These are phyloP conservation scores for Heliconius cydno DNA, from an alignment of 2,888 invertebrate species.

Conservation along the genomic window DNA sequence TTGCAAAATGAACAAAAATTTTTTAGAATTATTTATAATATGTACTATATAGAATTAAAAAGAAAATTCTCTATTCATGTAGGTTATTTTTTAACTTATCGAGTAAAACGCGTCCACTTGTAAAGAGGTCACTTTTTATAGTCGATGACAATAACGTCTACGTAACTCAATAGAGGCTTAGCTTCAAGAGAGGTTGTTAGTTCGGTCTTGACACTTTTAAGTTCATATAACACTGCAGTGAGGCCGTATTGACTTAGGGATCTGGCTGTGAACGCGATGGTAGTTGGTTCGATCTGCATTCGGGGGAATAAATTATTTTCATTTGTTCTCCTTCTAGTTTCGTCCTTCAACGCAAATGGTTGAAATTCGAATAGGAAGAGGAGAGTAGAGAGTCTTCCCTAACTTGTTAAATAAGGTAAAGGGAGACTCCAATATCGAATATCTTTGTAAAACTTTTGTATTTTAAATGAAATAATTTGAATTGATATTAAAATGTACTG, in stretches of 20 bases:
- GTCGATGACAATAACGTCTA: conserved; percentile 19
- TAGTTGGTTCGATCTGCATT: not conserved
- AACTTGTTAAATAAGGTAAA: not conserved
- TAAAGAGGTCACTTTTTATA: conserved; percentile 14
- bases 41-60: not conserved
- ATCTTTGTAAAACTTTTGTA: too few species aligned
- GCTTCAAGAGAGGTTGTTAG: conserved; percentile 19
- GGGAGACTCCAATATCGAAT: not conserved
- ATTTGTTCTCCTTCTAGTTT: not conserved
- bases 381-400: not conserved
- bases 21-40: too few species aligned
- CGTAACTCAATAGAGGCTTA: not conserved
- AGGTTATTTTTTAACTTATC: conserved; percentile 14
- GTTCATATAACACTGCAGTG: not conserved
- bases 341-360: not conserved
- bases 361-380: not conserved
- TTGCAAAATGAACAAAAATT: too few species aligned
- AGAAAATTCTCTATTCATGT: conserved; percentile 1
- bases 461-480: not conserved
- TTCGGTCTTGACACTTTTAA: not conserved
- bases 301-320: not conserved
- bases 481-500: not conserved
- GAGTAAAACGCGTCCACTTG: conserved; percentile 15
- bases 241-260: not conserved
- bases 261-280: not conserved